Evolutionary conservation across 2,797 vertebrate genomes (phyloP).

Genomic region (Babyrousa celebensis): DNA sequence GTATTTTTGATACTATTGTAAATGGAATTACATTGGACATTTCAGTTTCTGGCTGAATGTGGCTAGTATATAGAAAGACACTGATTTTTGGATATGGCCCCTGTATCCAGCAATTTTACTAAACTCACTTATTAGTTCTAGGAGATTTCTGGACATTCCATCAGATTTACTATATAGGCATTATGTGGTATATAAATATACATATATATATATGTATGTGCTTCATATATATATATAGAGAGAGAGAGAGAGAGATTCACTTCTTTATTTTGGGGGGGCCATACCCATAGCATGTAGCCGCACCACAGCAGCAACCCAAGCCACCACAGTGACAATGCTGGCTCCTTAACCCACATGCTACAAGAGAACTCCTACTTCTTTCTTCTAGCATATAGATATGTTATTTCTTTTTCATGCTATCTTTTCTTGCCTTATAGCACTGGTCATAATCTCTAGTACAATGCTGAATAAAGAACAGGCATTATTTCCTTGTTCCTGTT

Average conservation of each 20-base stretch:
- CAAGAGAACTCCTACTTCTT: background rate
- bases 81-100: background rate
- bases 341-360: no score
- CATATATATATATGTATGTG: no score
- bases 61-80: background rate
- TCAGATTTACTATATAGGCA: background rate
- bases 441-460: conserved; percentile 3
- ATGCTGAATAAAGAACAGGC: background rate
- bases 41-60: background rate
- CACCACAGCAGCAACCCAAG: no score
- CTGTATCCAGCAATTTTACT: conserved; percentile 6
- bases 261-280: no score
- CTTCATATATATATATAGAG: no score
- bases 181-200: background rate
- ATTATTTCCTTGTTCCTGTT: background rate
- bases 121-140: conserved; percentile 38
- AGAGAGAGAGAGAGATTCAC: no score
- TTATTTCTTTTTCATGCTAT: conserved; percentile 12
- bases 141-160: background rate
- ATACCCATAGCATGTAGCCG: no score
- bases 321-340: no score
- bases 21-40: conserved; percentile 55
- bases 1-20: background rate
- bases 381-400: background rate
- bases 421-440: conserved; percentile 27